phyloP scores from a whole-genome alignment of 2,113 vertebrate genomes.

The Pseudopipra pipra region DNA sequence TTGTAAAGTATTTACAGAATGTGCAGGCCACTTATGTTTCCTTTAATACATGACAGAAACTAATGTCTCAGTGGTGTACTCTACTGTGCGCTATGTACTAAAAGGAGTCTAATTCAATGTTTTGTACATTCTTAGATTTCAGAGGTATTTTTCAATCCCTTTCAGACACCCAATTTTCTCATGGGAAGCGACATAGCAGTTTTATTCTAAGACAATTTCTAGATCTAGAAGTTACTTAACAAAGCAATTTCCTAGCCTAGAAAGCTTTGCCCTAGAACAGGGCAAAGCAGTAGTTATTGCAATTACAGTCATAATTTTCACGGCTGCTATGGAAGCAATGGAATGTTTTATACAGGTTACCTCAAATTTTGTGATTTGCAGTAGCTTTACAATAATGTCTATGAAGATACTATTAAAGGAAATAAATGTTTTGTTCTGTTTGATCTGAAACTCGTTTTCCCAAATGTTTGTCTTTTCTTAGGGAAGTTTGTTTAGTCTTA shows the following conservation, averaged over 20 bases:
- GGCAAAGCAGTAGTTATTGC: neutral
- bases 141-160: neutral
- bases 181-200: neutral
- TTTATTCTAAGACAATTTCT: neutral
- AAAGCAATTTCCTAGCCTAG: neutral
- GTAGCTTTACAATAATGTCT: neutral
- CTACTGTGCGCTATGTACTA: neutral
- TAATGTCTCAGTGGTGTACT: neutral
- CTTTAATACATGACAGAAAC: neutral
- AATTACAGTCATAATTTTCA: neutral
- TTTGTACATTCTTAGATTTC: neutral
- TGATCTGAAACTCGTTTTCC: neutral
- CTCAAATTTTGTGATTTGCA: neutral
- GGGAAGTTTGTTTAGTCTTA: constrained; percentile 77
- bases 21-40: neutral
- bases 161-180: neutral
- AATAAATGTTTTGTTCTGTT: neutral
- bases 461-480: constrained; percentile 46
- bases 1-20: neutral
- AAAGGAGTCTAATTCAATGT: neutral
- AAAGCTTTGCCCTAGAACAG: neutral
- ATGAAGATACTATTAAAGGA: neutral
- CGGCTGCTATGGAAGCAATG: neutral
- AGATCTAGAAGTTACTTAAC: neutral
- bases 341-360: neutral